phyloP scores from a whole-genome alignment of 53 echinoderm and acorn worm species.

The Zoroaster sp. region DNA sequence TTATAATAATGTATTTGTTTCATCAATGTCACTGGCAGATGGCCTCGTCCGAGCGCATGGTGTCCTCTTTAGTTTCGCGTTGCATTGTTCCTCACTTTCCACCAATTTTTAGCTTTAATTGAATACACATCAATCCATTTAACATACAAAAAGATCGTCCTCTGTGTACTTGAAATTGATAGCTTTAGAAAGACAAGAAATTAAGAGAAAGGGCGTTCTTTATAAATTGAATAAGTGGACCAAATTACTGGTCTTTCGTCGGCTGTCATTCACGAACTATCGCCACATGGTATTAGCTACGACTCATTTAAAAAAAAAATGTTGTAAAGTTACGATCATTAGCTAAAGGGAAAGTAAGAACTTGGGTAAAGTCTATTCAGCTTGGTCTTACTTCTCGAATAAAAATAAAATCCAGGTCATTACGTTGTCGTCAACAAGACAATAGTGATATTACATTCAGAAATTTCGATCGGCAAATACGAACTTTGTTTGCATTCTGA shows the following conservation, averaged over 20 bases:
- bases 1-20: conserved; percentile 2
- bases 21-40: conserved; percentile 1
- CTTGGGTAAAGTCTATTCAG: no score
- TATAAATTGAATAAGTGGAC: neutral
- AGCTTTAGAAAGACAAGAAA: neutral
- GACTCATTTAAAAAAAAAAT: no score
- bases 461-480: no score
- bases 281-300: no score
- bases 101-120: neutral
- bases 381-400: no score
- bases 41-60: neutral
- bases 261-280: no score
- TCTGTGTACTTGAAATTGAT: neutral
- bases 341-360: no score
- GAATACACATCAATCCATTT: neutral
- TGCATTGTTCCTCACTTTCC: neutral
- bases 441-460: no score
- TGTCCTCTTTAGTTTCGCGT: neutral
- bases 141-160: neutral
- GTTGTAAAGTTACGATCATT: no score
- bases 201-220: neutral
- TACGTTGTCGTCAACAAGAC: no score
- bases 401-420: no score
- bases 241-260: neutral
- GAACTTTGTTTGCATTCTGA: no score